Evolutionary conservation across 1,140 invertebrate genomes (phyloP).

Genomic region (Drosophila littoralis): DNA sequence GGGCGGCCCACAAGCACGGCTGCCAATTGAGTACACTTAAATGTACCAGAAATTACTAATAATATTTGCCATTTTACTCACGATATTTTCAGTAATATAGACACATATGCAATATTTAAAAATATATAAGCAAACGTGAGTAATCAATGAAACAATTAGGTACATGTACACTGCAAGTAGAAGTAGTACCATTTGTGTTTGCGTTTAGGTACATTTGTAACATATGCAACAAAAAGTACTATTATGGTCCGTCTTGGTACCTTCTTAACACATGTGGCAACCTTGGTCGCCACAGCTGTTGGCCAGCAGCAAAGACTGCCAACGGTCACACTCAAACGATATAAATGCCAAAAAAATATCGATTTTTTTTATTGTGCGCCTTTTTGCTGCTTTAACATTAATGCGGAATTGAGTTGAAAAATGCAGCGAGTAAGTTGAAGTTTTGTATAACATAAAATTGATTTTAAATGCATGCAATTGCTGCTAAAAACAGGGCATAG

Average conservation of each 20-base stretch:
- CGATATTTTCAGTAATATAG: too few species aligned
- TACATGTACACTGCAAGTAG: too few species aligned
- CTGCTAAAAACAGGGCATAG: conserved; percentile 48
- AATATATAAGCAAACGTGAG: too few species aligned
- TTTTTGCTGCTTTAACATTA: conserved; percentile 23
- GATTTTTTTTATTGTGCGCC: conserved; percentile 30
- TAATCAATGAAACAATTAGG: too few species aligned
- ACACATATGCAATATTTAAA: too few species aligned
- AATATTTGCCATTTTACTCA: too few species aligned
- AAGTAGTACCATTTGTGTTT: too few species aligned
- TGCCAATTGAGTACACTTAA: not conserved
- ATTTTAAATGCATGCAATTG: not conserved
- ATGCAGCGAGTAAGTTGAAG: conserved; percentile 64
- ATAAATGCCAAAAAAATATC: conserved; percentile 11
- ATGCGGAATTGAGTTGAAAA: conserved; percentile 11
- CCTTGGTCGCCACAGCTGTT: not conserved
- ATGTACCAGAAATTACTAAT: not conserved
- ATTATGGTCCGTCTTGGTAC: too few species aligned
- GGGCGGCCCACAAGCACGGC: not conserved
- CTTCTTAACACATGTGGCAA: not conserved
- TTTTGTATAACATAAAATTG: not conserved
- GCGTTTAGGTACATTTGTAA: too few species aligned
- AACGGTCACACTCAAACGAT: conserved; percentile 14
- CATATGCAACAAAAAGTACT: too few species aligned
- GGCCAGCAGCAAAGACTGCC: not conserved